A percentile compares a stretch with the other conserved stretches of the same genome.
These are phyloP conservation scores for Cariama cristata DNA, from an alignment of 2,113 vertebrate genomes.

Conservation along the genomic window DNA sequence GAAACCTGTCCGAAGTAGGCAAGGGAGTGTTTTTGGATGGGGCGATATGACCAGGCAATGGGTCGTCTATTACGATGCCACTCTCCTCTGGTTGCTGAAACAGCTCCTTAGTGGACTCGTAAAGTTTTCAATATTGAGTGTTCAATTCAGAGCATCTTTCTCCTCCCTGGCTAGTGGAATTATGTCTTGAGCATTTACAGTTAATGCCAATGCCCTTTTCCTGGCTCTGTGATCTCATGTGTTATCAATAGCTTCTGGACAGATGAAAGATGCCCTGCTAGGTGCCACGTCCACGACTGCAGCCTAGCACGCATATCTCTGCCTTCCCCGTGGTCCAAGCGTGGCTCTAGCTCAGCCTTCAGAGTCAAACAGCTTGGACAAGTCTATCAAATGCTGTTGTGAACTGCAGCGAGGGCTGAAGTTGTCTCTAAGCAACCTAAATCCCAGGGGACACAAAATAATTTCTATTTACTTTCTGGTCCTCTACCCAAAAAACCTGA, in stretches of 20 bases:
- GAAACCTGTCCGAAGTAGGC: not conserved
- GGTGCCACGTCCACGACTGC: not conserved
- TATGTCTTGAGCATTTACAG: not conserved
- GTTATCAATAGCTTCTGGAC: not conserved
- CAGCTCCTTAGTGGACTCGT: rapidly evolving
- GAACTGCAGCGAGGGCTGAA: not conserved
- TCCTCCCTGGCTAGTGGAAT: not conserved
- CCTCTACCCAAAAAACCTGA: not conserved
- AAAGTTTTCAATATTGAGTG: not conserved
- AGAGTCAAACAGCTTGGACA: not conserved
- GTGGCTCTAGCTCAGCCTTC: not conserved
- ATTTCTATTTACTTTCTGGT: not conserved
- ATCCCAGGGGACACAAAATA: not conserved
- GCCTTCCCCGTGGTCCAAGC: not conserved
- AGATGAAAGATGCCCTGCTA: not conserved
- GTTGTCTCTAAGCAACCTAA: not conserved
- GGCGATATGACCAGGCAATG: not conserved
- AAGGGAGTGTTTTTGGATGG: not conserved
- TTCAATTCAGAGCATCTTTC: not conserved
- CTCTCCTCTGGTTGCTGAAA: not conserved
- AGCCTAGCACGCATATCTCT: not conserved
- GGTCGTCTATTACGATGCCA: not conserved
- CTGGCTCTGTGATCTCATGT: not conserved
- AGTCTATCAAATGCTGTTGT: not conserved
- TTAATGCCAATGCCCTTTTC: not conserved